phyloP scores from a whole-genome alignment of 2,113 vertebrate species.

The Neotoma lepida region DNA sequence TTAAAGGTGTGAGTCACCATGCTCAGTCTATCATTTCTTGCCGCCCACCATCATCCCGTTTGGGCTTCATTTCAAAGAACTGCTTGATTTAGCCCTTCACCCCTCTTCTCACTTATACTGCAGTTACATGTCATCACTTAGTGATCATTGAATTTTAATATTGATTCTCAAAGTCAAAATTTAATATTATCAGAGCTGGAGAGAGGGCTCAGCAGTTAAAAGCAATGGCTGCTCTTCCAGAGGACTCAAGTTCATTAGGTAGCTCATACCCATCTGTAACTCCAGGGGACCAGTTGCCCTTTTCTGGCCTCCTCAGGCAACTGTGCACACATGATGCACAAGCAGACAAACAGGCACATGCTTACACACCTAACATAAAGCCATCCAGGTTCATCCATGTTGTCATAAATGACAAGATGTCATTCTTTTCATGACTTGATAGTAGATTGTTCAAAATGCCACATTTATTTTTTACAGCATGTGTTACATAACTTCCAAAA shows the following conservation, averaged over 20 bases:
- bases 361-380: too few species aligned
- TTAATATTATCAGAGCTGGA: background rate
- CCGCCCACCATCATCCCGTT: background rate
- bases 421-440: background rate
- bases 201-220: background rate
- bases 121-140: background rate
- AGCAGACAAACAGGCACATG: background rate
- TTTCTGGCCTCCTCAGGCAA: background rate
- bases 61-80: background rate
- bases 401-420: background rate
- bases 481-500: background rate
- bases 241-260: background rate
- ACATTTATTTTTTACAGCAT: background rate
- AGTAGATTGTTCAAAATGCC: background rate
- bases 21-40: too few species aligned
- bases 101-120: background rate
- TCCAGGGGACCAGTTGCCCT: background rate
- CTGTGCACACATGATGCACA: background rate
- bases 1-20: background rate
- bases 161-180: conserved; percentile 12
- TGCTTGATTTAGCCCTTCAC: background rate
- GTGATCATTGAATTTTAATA: conserved; percentile 3
- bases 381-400: background rate
- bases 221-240: background rate
- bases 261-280: background rate